Evolutionary conservation across 2,113 vertebrate species (phyloP), one percentile per base, ranked within the genome.

Genomic region (Hypomesus transpacificus): DNA sequence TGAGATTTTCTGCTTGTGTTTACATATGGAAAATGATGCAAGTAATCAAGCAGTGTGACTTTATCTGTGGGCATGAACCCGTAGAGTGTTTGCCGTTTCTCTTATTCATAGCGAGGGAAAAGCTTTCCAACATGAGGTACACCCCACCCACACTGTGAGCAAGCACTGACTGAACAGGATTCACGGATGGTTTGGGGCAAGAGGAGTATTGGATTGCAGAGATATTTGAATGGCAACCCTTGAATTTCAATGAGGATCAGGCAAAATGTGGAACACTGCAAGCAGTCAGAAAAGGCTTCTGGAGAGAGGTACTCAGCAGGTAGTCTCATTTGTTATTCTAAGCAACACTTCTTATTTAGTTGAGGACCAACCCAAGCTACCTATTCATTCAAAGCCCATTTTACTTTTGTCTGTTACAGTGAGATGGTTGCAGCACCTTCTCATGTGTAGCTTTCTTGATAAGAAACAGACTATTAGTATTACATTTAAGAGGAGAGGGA

Each of bases 111-210:
- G 65, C 13, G 11, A 74, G 68, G 28, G 28, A 80, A 26, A 68
- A n/a, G 66, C 57, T 78, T 52, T 74, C 54, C 59, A 66, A 73
- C 75, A 54, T 31, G 18, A 82, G 68, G 62, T 51, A 22, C 59
- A 1, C 61, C 66, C 69, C 75, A 73, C 66, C 69, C 75, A 73
- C 21, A 66, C 79, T 80, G 69, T 34, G 31, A 34, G 61, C 46
- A 18, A 52, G 67, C 65, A 70, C n/a, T 20, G 22, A 66, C 21
- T 58, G 64, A 20, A 61, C 20, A 13, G 22, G 59, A 14, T 22
- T 61, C 59, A 61, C 13, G 66, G 68, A 3, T 0, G 56, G 70
- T 81, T 68, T 74, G 18, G 24, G 66, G 68, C 64, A 69, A 66
- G 58, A 62, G 60, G 14, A 17, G 39, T 11, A 79, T 61, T 68